phyloP scores from a whole-genome alignment of 2,797 vertebrate species.

The Gorsachius magnificus region DNA sequence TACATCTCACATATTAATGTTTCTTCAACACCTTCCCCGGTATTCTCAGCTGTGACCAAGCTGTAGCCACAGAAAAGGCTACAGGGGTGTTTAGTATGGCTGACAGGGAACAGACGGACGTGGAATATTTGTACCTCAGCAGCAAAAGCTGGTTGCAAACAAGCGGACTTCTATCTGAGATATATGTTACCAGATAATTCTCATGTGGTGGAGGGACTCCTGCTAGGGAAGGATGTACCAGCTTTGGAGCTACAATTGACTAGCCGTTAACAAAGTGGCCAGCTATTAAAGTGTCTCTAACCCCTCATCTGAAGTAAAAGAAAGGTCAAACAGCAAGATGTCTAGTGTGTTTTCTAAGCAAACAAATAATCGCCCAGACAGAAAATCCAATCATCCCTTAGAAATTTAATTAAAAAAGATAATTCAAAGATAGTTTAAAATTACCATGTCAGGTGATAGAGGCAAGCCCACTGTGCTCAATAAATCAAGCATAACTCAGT shows the following conservation, averaged over 20 bases:
- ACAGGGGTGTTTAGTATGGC: background rate
- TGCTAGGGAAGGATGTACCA: background rate
- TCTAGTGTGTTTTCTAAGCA: slow-evolving; percentile 31
- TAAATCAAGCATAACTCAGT: slow-evolving; percentile 56
- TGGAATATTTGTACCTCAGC: fast-evolving
- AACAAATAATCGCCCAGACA: slow-evolving; percentile 41
- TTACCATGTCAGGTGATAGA: slow-evolving; percentile 53
- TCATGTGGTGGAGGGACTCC: background rate
- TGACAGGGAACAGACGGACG: background rate
- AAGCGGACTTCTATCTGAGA: background rate
- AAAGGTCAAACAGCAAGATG: background rate
- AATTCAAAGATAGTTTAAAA: slow-evolving; percentile 66
- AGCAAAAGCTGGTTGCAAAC: background rate
- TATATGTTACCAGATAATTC: background rate
- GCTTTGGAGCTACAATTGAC: background rate
- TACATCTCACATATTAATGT: background rate
- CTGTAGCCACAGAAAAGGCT: background rate
- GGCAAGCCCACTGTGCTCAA: slow-evolving; percentile 45
- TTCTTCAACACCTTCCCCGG: background rate
- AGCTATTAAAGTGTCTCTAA: background rate
- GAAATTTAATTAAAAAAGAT: slow-evolving; percentile 65
- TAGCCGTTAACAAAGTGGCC: background rate
- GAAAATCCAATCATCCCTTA: slow-evolving; percentile 35
- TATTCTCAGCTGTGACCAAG: background rate
- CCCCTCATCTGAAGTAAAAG: background rate